Percentiles rank a stretch among this genome's conserved stretches.
phyloP scores from a whole-genome alignment of 2,797 vertebrate genomes.

The Rhabdophis nuchalis region DNA sequence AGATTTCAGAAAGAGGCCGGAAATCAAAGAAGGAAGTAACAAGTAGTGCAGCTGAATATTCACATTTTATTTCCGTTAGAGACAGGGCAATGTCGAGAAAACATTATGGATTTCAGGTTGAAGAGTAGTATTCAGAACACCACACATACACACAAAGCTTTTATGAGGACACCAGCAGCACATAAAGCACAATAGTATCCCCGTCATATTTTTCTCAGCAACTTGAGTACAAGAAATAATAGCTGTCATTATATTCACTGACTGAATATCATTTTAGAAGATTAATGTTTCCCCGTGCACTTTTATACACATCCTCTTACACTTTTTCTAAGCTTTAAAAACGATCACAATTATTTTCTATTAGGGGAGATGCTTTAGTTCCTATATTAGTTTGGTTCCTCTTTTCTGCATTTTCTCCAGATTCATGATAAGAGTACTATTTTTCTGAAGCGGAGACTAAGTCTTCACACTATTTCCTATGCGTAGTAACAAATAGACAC shows the following conservation, averaged over 20 bases:
- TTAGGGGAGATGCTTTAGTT: background rate
- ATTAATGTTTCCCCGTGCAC: background rate
- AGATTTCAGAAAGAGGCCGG: background rate
- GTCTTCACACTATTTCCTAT: background rate
- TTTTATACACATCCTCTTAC: background rate
- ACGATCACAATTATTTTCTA: background rate
- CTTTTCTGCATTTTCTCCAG: background rate
- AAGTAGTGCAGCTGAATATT: background rate
- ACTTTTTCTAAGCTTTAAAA: background rate
- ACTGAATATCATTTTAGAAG: background rate
- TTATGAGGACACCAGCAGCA: background rate
- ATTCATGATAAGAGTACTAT: background rate
- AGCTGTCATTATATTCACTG: background rate
- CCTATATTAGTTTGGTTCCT: background rate
- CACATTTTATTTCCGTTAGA: background rate
- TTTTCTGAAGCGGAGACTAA: background rate
- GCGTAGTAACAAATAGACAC: background rate
- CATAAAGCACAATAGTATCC: background rate
- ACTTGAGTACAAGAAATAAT: background rate
- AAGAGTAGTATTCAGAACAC: background rate
- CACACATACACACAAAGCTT: background rate
- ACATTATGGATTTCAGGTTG: background rate
- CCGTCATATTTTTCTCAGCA: background rate
- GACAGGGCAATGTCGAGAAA: background rate
- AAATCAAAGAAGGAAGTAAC: background rate